Conservation (phyloP, 2,888 invertebrate species). For the Dasypolia templi region DNA sequence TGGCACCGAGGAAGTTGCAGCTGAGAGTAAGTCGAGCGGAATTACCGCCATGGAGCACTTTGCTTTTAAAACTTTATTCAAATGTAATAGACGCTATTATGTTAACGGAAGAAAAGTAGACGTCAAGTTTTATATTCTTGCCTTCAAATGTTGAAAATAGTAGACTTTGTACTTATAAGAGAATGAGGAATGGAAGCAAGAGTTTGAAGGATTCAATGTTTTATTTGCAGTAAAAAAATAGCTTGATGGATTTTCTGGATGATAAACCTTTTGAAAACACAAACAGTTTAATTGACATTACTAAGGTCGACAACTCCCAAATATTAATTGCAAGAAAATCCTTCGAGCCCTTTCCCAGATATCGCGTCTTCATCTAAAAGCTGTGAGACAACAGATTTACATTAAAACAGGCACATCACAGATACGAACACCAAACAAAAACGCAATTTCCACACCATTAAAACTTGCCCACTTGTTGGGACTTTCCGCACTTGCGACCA, state of each 20-base stretch:
- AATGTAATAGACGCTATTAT: conserved; percentile 62
- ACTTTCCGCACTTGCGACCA: conserved; percentile 67
- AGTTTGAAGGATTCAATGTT: neutral
- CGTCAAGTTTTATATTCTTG: conserved; percentile 31
- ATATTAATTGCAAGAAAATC: conserved; percentile 12
- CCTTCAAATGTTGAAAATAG: conserved; percentile 11
- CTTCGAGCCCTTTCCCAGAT: neutral
- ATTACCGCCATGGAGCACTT: conserved; percentile 51
- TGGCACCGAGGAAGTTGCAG: conserved; percentile 43
- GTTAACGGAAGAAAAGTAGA: conserved; percentile 42
- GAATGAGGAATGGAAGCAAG: neutral
- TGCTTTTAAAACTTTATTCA: conserved; percentile 61
- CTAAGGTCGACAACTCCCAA: neutral
- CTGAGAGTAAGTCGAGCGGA: conserved; percentile 35
- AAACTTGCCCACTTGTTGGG: conserved; percentile 82
- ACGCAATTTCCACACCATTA: conserved; percentile 86
- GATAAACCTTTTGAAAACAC: neutral
- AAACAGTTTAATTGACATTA: neutral
- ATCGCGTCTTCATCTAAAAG: conserved; percentile 47
- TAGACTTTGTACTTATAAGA: conserved; percentile 27
- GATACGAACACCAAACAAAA: conserved; percentile 81
- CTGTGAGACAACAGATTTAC: conserved; percentile 74
- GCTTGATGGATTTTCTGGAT: neutral
- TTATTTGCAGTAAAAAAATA: neutral
- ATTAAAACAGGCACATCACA: conserved; percentile 77